Percentiles rank a stretch among this genome's conserved stretches.
These are phyloP conservation scores for Montifringilla adamsi DNA, from an alignment of 2,113 vertebrate species.

Conservation along the genomic window DNA sequence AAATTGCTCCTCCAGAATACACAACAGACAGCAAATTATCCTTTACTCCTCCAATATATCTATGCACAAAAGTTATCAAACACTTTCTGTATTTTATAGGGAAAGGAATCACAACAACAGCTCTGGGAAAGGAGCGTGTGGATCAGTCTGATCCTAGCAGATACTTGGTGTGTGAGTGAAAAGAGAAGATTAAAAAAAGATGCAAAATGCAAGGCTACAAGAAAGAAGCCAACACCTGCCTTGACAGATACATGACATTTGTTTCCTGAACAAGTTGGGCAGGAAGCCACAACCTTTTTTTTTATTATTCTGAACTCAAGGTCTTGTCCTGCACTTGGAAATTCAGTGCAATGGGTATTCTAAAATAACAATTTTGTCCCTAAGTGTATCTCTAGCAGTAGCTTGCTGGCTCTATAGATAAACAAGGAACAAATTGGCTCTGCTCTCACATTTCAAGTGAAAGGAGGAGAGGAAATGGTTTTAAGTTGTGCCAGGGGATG, in stretches of 20 bases:
- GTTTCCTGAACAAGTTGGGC: neutral
- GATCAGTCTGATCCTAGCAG: neutral
- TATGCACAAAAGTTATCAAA: neutral
- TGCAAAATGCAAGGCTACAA: neutral
- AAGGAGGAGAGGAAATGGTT: neutral
- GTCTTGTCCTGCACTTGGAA: neutral
- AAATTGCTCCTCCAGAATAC: neutral
- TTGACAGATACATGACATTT: accelerated
- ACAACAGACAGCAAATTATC: neutral
- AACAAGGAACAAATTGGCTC: neutral
- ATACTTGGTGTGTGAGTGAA: neutral
- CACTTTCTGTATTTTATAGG: neutral
- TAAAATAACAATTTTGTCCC: neutral
- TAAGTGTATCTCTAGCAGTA: neutral
- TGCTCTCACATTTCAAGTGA: neutral
- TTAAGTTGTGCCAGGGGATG: neutral
- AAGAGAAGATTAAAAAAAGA: neutral
- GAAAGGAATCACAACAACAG: neutral
- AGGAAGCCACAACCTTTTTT: neutral
- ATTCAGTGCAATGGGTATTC: neutral
- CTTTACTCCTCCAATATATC: accelerated
- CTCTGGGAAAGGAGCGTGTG: neutral
- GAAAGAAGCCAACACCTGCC: neutral
- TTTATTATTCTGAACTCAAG: neutral
- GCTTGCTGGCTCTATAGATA: neutral